Percentiles rank a stretch among this genome's conserved stretches.
phyloP scores from a whole-genome alignment of 2,113 vertebrate genomes.

The Castor canadensis region DNA sequence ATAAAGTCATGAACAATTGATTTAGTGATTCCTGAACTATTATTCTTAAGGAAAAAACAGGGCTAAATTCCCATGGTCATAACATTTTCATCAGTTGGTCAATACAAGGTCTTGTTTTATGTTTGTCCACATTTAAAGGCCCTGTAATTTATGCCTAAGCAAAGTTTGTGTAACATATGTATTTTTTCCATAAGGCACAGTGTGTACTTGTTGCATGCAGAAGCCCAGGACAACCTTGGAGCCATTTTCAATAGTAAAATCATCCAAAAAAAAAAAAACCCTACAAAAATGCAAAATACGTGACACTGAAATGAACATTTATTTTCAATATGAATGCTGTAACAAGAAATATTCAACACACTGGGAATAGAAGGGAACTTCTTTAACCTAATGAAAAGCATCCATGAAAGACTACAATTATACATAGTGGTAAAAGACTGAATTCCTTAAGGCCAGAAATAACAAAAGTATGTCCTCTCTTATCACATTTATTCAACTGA shows the following conservation, averaged over 20 bases:
- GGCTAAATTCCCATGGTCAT: neutral
- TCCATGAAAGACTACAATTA: neutral
- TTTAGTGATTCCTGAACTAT: neutral
- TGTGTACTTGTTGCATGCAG: neutral
- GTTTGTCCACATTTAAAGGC: neutral
- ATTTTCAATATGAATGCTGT: neutral
- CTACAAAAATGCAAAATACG: neutral
- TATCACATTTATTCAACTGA: neutral
- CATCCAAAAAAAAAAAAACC: neutral
- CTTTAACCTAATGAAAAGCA: no score
- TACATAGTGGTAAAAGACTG: neutral
- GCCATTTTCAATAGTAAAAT: neutral
- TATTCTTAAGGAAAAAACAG: neutral
- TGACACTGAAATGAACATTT: neutral
- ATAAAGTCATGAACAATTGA: neutral
- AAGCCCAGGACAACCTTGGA: neutral
- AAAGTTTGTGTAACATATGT: neutral
- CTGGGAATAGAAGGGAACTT: neutral
- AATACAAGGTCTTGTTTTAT: conserved; percentile 9
- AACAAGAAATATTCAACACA: neutral
- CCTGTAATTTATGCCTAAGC: neutral
- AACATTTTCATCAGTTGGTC: conserved; percentile 20
- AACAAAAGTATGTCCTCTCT: neutral
- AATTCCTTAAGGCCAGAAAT: neutral
- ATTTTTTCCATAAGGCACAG: neutral